These are phyloP conservation scores for Amphiprion clarkii DNA, from an alignment of 2,797 vertebrate species.

Conservation along the genomic window DNA sequence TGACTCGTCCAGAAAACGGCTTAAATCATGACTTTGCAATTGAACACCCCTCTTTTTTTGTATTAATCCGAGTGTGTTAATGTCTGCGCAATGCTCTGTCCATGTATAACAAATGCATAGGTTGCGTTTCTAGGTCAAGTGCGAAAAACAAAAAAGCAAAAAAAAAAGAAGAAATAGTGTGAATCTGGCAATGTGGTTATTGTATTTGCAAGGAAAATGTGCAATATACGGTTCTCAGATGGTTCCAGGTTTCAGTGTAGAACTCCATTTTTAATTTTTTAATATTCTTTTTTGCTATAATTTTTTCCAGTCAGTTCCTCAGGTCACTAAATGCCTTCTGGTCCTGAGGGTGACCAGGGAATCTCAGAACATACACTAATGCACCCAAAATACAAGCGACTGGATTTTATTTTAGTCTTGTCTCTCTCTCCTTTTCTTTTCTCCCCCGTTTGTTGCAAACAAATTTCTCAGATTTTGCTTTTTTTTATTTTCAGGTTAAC, in stretches of 20 bases:
- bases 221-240: conserved; percentile 86
- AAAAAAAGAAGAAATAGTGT: conserved; percentile 27
- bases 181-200: conserved; percentile 69
- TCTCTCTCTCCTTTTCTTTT: conserved; percentile 40
- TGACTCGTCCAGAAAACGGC: conserved; percentile 49
- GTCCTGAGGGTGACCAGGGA: conserved; percentile 80
- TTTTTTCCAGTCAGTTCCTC: conserved; percentile 81
- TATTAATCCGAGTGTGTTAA: conserved; percentile 55
- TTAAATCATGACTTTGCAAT: conserved; percentile 64
- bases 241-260: conserved; percentile 72
- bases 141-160: conserved; percentile 2
- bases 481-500: conserved; percentile 62
- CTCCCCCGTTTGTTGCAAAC: neutral
- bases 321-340: conserved; percentile 85
- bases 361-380: conserved; percentile 85
- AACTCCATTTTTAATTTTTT: conserved; percentile 53
- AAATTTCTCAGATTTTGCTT: conserved; percentile 7
- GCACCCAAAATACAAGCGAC: conserved; percentile 72
- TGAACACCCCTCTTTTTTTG: conserved; percentile 32
- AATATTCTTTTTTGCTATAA: conserved; percentile 3
- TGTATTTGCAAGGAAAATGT: conserved; percentile 84
- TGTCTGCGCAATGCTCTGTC: conserved; percentile 53
- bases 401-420: conserved; percentile 66
- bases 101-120: conserved; percentile 59
- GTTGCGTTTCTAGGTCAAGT: conserved; percentile 44